phyloP scores from a whole-genome alignment of 2,113 vertebrate species.

The Alectura lathami region DNA sequence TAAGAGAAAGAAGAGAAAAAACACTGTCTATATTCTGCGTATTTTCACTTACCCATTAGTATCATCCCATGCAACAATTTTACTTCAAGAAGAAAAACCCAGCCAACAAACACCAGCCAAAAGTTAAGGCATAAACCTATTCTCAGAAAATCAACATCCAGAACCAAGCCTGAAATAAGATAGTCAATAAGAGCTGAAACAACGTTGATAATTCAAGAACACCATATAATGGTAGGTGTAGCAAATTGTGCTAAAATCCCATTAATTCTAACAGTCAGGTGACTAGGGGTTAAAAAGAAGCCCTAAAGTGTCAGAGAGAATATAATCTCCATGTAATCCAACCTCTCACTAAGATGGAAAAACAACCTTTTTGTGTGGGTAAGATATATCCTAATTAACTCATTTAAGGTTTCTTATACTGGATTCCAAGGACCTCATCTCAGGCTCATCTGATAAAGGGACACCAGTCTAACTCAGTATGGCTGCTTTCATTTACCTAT shows the following conservation, averaged over 20 bases:
- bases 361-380: background rate
- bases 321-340: background rate
- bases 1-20: background rate
- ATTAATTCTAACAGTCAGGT: background rate
- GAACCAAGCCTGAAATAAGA: background rate
- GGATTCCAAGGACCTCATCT: background rate
- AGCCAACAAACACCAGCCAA: fast-evolving
- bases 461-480: background rate
- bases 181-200: background rate
- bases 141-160: background rate
- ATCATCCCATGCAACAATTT: background rate
- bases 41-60: background rate
- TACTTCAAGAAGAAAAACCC: background rate
- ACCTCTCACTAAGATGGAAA: background rate
- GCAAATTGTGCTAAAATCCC: background rate
- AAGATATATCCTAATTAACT: background rate
- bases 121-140: background rate
- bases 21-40: background rate
- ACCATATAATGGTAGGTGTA: background rate
- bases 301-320: background rate
- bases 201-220: background rate
- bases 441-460: background rate
- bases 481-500: background rate
- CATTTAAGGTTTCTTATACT: background rate
- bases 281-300: background rate